Base-by-base conservation (phyloP, 2,888 invertebrate genomes). In the Macaria notata region DNA sequence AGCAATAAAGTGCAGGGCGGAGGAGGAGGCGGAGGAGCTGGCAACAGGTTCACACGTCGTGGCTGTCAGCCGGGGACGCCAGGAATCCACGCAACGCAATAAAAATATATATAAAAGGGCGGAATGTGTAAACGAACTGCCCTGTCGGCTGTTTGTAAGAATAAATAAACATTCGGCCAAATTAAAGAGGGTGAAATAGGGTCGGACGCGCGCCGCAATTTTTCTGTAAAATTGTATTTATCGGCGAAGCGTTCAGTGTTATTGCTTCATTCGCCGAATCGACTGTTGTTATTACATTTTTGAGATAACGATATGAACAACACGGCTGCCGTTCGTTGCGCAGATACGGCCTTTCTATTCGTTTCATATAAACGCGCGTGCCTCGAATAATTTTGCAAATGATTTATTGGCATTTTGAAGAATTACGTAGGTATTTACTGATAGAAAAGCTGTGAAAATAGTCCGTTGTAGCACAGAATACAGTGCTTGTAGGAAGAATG, bases 81-180 rank as follows among this genome's bases (percentile, higher is more conserved):
- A 64, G 62, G 69, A 67, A 65, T 69, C 62, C 67, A 54, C 54
- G 54, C 62, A 59, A 66, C 50, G 64, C 67, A 69, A 68, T 70
- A 69, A 68, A 70, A 62, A 71, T 70, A 74, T 71, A 78, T 70
- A 71, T 61, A 69, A 63, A 78, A 73, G 78, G 78, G 77, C 71
- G 78, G 79, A 81, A 84, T 83, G 79, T 79, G 81, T 73, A 79
- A 81, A 78, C 78, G 79, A 76, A 79, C 79, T 80, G 78, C 72
- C 75, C 77, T 72, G 76, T 76, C 77, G 73, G 69, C 76, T 80
- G 76, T 77, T 79, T 77, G 80, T 76, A 68, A 76, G 71, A 82
- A 84, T 86, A 86, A 85, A 85, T 84, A 86, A 83, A 86, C 84
- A 84, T 81, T 79, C 75, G 75, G 75, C 71, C 75, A 84, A 87